Base-by-base conservation (phyloP, 2,113 vertebrate genomes). In the Sterrhoptilus dennistouni region DNA sequence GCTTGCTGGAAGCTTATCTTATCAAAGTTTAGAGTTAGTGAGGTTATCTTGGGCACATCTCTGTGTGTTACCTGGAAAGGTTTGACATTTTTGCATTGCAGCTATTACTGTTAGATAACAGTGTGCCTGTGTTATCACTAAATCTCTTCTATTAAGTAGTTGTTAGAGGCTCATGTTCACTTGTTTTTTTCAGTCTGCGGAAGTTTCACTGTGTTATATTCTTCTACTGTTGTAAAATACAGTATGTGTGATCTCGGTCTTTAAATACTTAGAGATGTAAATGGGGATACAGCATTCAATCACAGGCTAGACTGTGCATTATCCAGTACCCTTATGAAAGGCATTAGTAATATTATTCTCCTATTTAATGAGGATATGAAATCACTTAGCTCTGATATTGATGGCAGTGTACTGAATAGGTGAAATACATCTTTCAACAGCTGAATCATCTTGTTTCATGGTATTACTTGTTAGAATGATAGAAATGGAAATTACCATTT, bases 31-130 rank as follows among this genome's bases (percentile, higher is more conserved):
- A 47, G 38, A 83, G 63, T 78, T 81, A 23, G 86, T 69, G 76
- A 80, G 76, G 52, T 89, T 92, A 92, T 93, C 94, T 89, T 88
- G 35, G 75, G n/a, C 68, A 38, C 17, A 54, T 74, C 78, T 77
- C n/a, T 76, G 4, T 49, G 22, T 81, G 52, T 75, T 91, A 56
- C 77, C 61, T 92, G 82, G 75, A 36, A 92, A 85, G 85, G 68
- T 83, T 31, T 83, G 90, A 70, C 56, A 28, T 71, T 92, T 95
- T 72, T 91, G 40, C 49, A 24, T 84, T 0, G 0, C 38, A 56
- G 49, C 72, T 59, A 8, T 84, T 87, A 16, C 64, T 92, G 45
- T 25, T 3, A 14, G 82, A 38, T 88, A 93, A 49, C 49, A 35
- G 29, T 16, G 8, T 83, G 50, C 31, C 20, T 49, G 14, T 63